Evolutionary conservation across 2,888 invertebrate species (phyloP).

Genomic region (Tryphoninae sp.): DNA sequence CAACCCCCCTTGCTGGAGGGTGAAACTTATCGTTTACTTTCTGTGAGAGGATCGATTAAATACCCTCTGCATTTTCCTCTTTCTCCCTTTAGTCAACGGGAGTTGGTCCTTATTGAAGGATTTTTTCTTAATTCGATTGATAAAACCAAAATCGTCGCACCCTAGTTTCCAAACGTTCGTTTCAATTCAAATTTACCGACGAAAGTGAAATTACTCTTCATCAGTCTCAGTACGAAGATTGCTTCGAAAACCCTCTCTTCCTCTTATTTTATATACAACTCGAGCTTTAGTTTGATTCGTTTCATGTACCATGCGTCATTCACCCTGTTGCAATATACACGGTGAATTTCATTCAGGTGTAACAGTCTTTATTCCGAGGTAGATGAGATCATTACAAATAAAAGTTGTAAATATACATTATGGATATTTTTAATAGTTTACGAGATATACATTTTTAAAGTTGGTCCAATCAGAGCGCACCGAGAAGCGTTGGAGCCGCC

Average conservation of each 20-base stretch:
- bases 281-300: slow-evolving; percentile 17
- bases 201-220: slow-evolving; percentile 45
- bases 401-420: no score
- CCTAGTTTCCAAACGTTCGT: slow-evolving; percentile 2
- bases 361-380: no score
- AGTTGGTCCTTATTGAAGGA: no score
- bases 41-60: not conserved
- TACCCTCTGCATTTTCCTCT: not conserved
- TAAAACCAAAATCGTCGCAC: not conserved
- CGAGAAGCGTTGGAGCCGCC: no score
- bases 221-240: slow-evolving; percentile 13
- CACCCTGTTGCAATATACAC: not conserved
- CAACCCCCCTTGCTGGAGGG: not conserved
- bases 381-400: no score
- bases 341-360: no score
- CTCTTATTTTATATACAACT: not conserved
- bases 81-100: not conserved
- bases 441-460: no score
- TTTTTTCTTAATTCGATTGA: no score
- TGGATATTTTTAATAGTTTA: no score
- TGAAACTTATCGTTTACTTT: not conserved
- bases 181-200: slow-evolving; percentile 28
- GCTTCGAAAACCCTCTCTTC: slow-evolving; percentile 7
- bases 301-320: slow-evolving; percentile 11
- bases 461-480: no score